These are phyloP conservation scores for Stenodema calcarata DNA, from an alignment of 2,888 invertebrate species.

Conservation along the genomic window DNA sequence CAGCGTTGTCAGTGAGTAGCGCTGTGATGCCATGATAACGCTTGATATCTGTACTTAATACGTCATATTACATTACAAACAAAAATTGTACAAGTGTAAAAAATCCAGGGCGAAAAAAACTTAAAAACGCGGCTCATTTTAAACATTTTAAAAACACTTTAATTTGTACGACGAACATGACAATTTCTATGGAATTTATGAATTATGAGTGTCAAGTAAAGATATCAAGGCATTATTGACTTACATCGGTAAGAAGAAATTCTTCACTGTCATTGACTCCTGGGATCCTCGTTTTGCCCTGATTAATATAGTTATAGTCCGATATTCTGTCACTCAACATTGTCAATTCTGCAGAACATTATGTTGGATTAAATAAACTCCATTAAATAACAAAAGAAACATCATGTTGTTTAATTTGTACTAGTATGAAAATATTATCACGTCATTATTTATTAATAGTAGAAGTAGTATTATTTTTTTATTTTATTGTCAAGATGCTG, in stretches of 20 bases:
- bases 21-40: not conserved
- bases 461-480: not conserved
- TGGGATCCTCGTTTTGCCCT: constrained; percentile 93
- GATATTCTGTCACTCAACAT: constrained; percentile 68
- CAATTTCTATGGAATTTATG: not conserved
- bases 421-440: not conserved
- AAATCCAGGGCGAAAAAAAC: not conserved
- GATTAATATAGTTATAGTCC: constrained; percentile 78
- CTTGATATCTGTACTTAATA: constrained; percentile 42
- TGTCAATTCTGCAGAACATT: constrained; percentile 53
- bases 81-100: not conserved
- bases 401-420: not conserved
- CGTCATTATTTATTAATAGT: not conserved
- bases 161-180: no score
- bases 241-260: constrained; percentile 86
- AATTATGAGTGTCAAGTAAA: constrained; percentile 11
- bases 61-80: not conserved
- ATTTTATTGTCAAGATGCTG: not conserved
- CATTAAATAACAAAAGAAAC: not conserved
- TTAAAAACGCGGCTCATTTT: not conserved
- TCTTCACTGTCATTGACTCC: constrained; percentile 93
- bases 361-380: constrained; percentile 50
- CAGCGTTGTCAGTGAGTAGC: not conserved
- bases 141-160: not conserved
- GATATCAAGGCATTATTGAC: constrained; percentile 62